phyloP scores from a whole-genome alignment of 2,113 vertebrate genomes.

The Salvelinus namaycush region DNA sequence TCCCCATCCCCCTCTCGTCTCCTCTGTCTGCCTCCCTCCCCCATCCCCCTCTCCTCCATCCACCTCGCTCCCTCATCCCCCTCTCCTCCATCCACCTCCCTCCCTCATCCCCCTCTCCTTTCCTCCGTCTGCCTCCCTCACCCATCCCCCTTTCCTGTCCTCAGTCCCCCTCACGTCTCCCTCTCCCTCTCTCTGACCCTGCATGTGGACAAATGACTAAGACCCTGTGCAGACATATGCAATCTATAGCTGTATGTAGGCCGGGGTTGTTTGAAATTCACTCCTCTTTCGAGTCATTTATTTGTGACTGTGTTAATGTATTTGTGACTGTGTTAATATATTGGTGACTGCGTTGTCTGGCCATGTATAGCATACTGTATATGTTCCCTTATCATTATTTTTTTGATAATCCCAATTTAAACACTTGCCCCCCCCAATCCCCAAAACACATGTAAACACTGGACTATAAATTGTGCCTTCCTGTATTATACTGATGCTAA shows the following conservation, averaged over 20 bases:
- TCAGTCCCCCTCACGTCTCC: no score
- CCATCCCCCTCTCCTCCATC: no score
- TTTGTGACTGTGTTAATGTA: background rate
- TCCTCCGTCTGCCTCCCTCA: background rate
- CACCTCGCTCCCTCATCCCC: no score
- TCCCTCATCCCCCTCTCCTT: background rate
- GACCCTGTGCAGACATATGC: conserved; percentile 10
- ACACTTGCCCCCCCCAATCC: no score
- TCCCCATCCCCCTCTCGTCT: no score
- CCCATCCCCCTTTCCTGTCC: background rate
- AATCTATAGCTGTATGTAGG: conserved; percentile 5
- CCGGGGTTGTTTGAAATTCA: background rate
- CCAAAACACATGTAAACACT: no score
- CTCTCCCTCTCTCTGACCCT: conserved; percentile 1
- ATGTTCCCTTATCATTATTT: no score
- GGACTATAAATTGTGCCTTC: no score
- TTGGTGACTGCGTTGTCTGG: background rate
- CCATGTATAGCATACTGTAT: background rate
- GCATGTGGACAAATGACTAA: conserved; percentile 6
- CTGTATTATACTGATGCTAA: no score
- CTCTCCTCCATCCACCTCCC: background rate
- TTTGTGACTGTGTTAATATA: background rate
- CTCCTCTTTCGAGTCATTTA: background rate
- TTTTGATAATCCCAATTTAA: no score
- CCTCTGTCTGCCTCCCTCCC: no score